Evolutionary conservation across 2,113 vertebrate species (phyloP).

Genomic region (Muntiacus muntjak): DNA sequence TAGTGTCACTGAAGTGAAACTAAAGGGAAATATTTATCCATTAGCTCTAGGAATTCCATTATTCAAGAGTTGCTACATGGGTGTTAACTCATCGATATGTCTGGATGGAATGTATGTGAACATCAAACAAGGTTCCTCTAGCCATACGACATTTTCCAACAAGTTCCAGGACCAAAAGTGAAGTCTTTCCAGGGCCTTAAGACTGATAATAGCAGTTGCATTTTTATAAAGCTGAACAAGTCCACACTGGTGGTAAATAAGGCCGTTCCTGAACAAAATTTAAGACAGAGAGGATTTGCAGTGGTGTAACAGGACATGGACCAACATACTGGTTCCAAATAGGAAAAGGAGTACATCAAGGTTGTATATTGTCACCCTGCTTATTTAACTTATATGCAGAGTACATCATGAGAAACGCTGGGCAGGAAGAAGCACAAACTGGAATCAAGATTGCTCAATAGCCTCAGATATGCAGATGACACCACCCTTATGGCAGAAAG

Average conservation of each 20-base stretch:
- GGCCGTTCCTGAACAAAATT: rapidly evolving
- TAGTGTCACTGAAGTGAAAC: not conserved
- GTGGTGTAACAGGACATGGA: too few relatives aligned
- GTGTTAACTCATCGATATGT: not conserved
- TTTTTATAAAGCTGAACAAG: not conserved
- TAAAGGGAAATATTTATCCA: not conserved
- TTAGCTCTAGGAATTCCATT: not conserved
- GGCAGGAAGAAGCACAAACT: too few relatives aligned
- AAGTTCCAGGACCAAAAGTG: not conserved
- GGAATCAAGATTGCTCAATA: too few relatives aligned
- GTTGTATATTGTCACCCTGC: too few relatives aligned
- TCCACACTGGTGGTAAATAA: not conserved
- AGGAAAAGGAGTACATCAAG: too few relatives aligned
- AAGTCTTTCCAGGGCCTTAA: not conserved
- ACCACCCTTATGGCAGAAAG: too few relatives aligned
- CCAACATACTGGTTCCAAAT: too few relatives aligned
- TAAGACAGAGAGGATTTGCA: not conserved
- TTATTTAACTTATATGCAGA: too few relatives aligned
- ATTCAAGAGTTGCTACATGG: not conserved
- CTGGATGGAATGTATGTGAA: not conserved
- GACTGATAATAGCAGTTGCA: too few relatives aligned
- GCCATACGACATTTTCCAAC: not conserved
- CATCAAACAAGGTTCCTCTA: not conserved
- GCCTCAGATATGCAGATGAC: too few relatives aligned
- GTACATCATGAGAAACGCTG: too few relatives aligned